phyloP scores from a whole-genome alignment of 2,113 vertebrate species.

The Paracyprichromis sp. region DNA sequence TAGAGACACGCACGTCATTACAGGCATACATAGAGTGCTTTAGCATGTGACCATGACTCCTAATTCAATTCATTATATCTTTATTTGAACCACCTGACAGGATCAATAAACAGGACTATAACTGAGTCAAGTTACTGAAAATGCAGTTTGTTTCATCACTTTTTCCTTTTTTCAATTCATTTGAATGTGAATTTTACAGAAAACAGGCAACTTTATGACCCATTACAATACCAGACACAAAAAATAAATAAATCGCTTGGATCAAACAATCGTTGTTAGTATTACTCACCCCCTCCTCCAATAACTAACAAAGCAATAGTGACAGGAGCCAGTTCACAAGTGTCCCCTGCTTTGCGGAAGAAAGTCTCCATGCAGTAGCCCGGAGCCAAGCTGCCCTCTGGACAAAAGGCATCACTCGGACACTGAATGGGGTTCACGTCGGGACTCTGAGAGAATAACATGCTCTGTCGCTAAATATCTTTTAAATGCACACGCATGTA shows the following conservation, averaged over 20 bases:
- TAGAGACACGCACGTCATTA: not conserved
- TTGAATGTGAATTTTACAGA: not conserved
- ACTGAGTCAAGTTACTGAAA: not conserved
- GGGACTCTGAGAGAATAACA: constrained; percentile 70
- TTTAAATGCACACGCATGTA: not conserved
- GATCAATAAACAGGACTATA: not conserved
- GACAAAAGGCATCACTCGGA: constrained; percentile 82
- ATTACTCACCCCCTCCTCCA: constrained; percentile 64
- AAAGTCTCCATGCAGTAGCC: constrained; percentile 85
- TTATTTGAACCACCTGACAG: not conserved
- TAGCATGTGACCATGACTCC: not conserved
- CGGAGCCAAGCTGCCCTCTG: constrained; percentile 72
- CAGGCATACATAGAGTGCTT: not conserved
- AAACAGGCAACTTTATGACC: not conserved
- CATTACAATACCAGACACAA: not conserved
- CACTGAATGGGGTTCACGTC: constrained; percentile 78
- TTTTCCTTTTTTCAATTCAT: not conserved
- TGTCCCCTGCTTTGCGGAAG: constrained; percentile 75
- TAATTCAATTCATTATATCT: not conserved
- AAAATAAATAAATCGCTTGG: not conserved
- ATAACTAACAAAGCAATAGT: constrained; percentile 74
- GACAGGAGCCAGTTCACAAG: constrained; percentile 78
- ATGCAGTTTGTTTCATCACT: not conserved
- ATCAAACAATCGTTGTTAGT: not conserved
- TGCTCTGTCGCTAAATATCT: not conserved